phyloP scores from a whole-genome alignment of 2,797 vertebrate genomes.

The Trematocara caparti region DNA sequence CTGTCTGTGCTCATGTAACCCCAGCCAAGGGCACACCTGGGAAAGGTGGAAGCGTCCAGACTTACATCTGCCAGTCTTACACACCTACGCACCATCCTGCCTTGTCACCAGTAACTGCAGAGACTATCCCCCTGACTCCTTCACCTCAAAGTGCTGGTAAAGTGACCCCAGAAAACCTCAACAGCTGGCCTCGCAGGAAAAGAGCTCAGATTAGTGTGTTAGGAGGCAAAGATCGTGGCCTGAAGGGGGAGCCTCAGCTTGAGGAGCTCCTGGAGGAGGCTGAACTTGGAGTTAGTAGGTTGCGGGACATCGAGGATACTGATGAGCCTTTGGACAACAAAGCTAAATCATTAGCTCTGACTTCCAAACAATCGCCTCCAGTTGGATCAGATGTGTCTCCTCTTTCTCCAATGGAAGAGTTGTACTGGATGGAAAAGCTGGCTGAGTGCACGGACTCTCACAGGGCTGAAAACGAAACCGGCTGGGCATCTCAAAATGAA shows the following conservation, averaged over 20 bases:
- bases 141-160: slow-evolving; percentile 87
- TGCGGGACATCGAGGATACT: slow-evolving; percentile 74
- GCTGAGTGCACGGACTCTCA: slow-evolving; percentile 11
- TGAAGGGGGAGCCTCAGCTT: slow-evolving; percentile 21
- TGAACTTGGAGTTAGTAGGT: slow-evolving; percentile 83
- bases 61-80: slow-evolving; percentile 91
- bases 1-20: slow-evolving; percentile 75
- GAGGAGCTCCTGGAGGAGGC: slow-evolving; percentile 77
- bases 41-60: slow-evolving; percentile 81
- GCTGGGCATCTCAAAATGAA: slow-evolving; percentile 29
- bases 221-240: slow-evolving; percentile 47
- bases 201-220: slow-evolving; percentile 66
- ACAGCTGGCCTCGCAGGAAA: slow-evolving; percentile 92
- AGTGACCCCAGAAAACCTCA: slow-evolving; percentile 85
- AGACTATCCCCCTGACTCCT: slow-evolving; percentile 78
- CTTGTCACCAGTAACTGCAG: slow-evolving; percentile 72
- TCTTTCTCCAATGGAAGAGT: slow-evolving; percentile 57
- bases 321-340: slow-evolving; percentile 55
- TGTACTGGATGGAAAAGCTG: slow-evolving; percentile 52
- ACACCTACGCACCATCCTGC: slow-evolving; percentile 83
- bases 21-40: slow-evolving; percentile 83
- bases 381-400: slow-evolving; percentile 3
- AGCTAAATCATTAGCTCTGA: slow-evolving; percentile 41
- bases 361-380: slow-evolving; percentile 23
- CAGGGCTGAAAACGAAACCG: slow-evolving; percentile 38